Evolutionary conservation across 2,113 vertebrate genomes (phyloP).

Genomic region (Dicrurus megarhynchus): DNA sequence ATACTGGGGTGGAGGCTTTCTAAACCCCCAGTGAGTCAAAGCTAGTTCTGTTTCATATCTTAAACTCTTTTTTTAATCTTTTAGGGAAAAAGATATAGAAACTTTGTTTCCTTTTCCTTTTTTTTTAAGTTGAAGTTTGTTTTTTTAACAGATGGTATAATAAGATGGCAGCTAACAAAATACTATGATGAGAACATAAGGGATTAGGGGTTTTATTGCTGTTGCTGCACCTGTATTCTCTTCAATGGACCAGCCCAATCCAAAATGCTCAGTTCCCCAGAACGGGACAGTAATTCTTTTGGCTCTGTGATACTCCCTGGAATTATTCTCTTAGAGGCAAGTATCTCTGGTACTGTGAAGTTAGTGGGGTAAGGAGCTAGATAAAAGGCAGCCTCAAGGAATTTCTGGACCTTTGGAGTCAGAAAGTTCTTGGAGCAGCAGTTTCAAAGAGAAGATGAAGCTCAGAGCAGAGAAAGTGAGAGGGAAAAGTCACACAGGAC

Average conservation of each 20-base stretch:
- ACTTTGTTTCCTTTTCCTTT: not conserved
- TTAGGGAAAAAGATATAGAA: not conserved
- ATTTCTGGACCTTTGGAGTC: not conserved
- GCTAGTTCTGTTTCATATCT: not conserved
- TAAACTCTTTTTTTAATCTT: not conserved
- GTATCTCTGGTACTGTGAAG: not conserved
- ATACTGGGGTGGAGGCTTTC: not conserved
- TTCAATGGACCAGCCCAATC: not conserved
- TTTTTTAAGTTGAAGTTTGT: not conserved
- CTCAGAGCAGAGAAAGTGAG: not conserved
- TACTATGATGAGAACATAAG: not conserved
- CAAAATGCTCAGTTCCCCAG: not conserved
- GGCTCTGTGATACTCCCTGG: not conserved
- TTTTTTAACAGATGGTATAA: not conserved
- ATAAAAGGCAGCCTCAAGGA: not conserved
- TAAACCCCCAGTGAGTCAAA: not conserved
- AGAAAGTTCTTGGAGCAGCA: not conserved
- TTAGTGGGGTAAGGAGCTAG: not conserved
- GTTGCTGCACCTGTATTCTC: not conserved
- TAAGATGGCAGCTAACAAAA: not conserved
- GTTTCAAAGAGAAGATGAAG: not conserved
- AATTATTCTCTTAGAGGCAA: not conserved
- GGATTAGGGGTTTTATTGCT: not conserved
- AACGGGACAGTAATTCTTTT: not conserved
- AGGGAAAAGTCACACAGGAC: not conserved